A percentile compares a stretch with the other conserved stretches of the same genome.
Evolutionary conservation across 2,797 vertebrate species (phyloP).

Genomic region (Cyprinodon diabolis): DNA sequence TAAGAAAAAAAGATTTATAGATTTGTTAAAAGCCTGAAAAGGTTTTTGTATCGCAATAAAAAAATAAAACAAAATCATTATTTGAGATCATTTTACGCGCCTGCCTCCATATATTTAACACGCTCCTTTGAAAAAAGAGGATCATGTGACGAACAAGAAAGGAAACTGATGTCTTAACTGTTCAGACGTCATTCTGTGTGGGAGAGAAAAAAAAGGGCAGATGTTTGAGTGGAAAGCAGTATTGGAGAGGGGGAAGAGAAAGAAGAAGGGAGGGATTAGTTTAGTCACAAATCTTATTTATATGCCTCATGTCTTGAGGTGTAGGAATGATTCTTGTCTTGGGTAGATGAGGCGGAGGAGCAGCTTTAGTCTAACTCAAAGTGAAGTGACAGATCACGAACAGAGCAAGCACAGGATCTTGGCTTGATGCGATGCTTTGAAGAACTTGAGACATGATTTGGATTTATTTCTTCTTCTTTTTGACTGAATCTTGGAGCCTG

Average conservation of each 20-base stretch:
- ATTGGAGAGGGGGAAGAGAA: constrained; percentile 44
- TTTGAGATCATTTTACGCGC: background rate
- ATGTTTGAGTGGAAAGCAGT: constrained; percentile 47
- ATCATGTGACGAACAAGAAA: constrained; percentile 54
- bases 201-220: constrained; percentile 24
- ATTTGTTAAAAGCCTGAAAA: background rate
- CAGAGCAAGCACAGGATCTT: background rate
- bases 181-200: constrained; percentile 56
- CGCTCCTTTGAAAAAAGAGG: background rate
- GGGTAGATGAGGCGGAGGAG: constrained; percentile 12
- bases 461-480: constrained; percentile 45
- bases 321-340: constrained; percentile 5
- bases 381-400: background rate
- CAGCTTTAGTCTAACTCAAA: background rate
- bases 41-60: background rate
- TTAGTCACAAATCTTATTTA: constrained; percentile 35
- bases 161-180: constrained; percentile 54
- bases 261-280: constrained; percentile 51
- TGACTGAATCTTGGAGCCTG: constrained; percentile 31
- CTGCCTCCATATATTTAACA: background rate
- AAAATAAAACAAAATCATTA: background rate
- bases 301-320: background rate
- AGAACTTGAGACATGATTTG: constrained; percentile 22
- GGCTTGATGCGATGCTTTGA: constrained; percentile 1
- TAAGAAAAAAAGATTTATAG: background rate